phyloP scores from a whole-genome alignment of 2,888 invertebrate species.

The Patella caerulea region DNA sequence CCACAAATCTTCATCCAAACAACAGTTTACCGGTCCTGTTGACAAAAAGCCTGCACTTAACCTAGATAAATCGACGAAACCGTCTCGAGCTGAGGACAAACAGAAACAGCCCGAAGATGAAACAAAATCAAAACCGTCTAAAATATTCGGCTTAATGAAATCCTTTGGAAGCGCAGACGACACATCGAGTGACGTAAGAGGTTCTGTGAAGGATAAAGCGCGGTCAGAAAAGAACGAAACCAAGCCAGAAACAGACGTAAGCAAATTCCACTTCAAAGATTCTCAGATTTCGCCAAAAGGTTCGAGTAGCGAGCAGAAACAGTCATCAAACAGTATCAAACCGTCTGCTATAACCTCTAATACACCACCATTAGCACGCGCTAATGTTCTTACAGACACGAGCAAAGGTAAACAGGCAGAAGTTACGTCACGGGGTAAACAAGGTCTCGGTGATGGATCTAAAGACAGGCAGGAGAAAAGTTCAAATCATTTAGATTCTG shows the following conservation, averaged over 20 bases:
- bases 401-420: not conserved
- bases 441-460: not conserved
- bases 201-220: not conserved
- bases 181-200: not conserved
- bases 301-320: slow-evolving; percentile 4
- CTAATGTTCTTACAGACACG: not conserved
- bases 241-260: not conserved
- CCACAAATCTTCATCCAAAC: not conserved
- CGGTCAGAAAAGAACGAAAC: slow-evolving; percentile 25
- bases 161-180: slow-evolving; percentile 1
- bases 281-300: not conserved
- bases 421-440: slow-evolving; percentile 2
- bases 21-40: not conserved
- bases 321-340: not conserved
- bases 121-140: slow-evolving; percentile 5
- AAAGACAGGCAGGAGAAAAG: not conserved
- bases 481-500: not conserved
- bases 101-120: not conserved
- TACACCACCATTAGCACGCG: not conserved
- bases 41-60: too few relatives aligned
- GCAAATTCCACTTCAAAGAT: not conserved
- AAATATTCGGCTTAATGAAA: slow-evolving; percentile 5
- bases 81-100: slow-evolving; percentile 16
- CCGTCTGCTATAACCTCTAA: not conserved
- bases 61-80: not conserved